Evolutionary conservation across 2,113 vertebrate genomes (phyloP), one percentile per base, ranked within the genome.

Genomic region (Addax nasomaculatus): DNA sequence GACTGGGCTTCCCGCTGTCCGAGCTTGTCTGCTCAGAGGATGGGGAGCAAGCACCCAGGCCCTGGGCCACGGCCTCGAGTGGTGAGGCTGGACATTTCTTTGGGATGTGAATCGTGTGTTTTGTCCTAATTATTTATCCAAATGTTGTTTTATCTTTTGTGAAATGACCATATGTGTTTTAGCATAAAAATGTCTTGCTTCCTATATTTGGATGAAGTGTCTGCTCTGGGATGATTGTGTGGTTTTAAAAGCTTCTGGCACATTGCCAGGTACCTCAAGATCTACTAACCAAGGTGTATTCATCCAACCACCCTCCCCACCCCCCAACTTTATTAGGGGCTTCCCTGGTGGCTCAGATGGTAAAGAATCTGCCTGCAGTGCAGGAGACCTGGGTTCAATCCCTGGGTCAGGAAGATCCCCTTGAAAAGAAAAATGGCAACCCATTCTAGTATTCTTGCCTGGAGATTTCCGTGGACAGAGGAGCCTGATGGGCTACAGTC

Each of bases 41-140:
- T 2, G 2, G 13, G 43, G 49, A 49, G 4, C 10, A 5, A 2
- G 19, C 8, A 0, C 33, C 78, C 9, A 0, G 58, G 33, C 13
- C 29, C 53, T 0, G 5, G 14, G 23, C 55, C 7, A 0, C 13
- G 60, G 64, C 51, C 60, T 55, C 13, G 1, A 29, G 33, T 11
- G 10, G 12, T 1, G 25, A 79, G n/a, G 17, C 51, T 36, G 21
- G 14, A 17, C 9, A 0, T 36, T 55, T 73, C 47, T 86, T n/a
- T 23, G 36, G n/a, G 76, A 60, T 12, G 45, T 21, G 5, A 64
- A n/a, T 53, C 2, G 0, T 55, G n/a, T 51, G 9, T 81, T 73
- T 57, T 27, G 7, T 85, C 3, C 7, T 30, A 58, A 53, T 55
- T 33, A n/a, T 78, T 89, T 58, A 7, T 80, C 23, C 5, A n/a